Conservation (phyloP, 92 coral and sea anemone genomes). For the Phenganax stokvisi region DNA sequence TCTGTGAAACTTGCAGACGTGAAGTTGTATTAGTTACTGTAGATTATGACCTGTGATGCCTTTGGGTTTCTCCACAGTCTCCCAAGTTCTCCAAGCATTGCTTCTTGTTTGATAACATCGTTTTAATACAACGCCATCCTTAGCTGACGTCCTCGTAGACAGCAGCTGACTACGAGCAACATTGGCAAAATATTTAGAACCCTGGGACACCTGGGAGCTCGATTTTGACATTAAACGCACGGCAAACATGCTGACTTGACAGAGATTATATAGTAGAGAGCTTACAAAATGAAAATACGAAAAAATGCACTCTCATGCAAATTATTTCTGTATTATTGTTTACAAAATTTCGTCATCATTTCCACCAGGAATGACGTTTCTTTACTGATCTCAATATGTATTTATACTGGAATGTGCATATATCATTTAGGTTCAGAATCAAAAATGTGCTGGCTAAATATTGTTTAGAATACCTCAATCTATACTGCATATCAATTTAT, state of each 20-base stretch:
- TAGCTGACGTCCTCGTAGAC: neutral
- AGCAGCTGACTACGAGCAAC: slow-evolving; percentile 9
- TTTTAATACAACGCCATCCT: slow-evolving; percentile 32
- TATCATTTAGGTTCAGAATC: neutral
- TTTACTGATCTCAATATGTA: neutral
- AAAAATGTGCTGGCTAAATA: too few species aligned
- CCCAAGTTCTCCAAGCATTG: slow-evolving; percentile 93
- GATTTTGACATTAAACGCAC: slow-evolving; percentile 18
- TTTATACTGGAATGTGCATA: neutral
- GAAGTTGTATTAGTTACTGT: neutral
- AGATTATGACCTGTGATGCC: slow-evolving; percentile 71
- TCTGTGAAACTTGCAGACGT: too few species aligned
- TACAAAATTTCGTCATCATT: too few species aligned
- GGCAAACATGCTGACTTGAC: neutral
- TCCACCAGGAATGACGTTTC: neutral
- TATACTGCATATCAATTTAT: too few species aligned
- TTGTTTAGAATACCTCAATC: too few species aligned
- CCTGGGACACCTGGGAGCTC: neutral
- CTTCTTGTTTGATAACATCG: slow-evolving; percentile 32
- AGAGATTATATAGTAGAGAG: neutral
- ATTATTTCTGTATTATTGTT: neutral
- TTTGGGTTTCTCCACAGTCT: slow-evolving; percentile 72
- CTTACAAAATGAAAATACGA: too few species aligned
- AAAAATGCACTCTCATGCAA: neutral
- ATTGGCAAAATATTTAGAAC: slow-evolving; percentile 38